Evolutionary conservation across 2,888 invertebrate genomes (phyloP), one percentile per base, ranked within the genome.

Genomic region (Plebejus anna): DNA sequence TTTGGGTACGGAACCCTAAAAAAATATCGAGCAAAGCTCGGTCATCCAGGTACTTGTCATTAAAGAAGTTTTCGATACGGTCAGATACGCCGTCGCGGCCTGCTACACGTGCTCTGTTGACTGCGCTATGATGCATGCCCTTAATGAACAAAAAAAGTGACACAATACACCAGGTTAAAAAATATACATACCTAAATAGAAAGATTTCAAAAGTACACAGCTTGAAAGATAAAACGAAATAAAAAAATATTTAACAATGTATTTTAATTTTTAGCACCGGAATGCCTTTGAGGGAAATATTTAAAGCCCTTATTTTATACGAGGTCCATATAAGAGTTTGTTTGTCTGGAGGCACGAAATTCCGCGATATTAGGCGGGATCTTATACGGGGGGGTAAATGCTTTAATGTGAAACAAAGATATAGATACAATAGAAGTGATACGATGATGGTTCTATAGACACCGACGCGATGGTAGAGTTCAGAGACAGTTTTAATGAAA

Each of bases 381-480:
- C 79, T 81, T 82, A 83, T 82, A 84, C 81, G 83, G 80, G 81
- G 22, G 82, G 84, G 83, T 84, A 80, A 85, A 86, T 87, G 85
- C 86, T 84, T 86, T 85, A 72, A 72, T 51, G 72, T 32, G 28
- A 51, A 28, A 32, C 73, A 73, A 32, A 79, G 81, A 78, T 78
- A 81, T 78, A 76, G 73, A 75, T 57, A 70, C 47, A 80, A 78
- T 75, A 70, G 84, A 83, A 79, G 76, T 79, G 82, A 76, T 70
- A 28, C n/a, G 0, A 57, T 11, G 51, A 51, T 51, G 13, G 4
- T 55, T 55, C 16, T 55, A 55, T 55, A 3, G 4, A 55, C 4
- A 16, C 1, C 16, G 16, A 22, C 22, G 22, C 16, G 16, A 16
- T 55, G 16, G 4, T 16, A 55, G 16, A 55, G 16, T 55, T 16